phyloP scores from a whole-genome alignment of 2,113 vertebrate genomes.

The Raphicerus campestris region DNA sequence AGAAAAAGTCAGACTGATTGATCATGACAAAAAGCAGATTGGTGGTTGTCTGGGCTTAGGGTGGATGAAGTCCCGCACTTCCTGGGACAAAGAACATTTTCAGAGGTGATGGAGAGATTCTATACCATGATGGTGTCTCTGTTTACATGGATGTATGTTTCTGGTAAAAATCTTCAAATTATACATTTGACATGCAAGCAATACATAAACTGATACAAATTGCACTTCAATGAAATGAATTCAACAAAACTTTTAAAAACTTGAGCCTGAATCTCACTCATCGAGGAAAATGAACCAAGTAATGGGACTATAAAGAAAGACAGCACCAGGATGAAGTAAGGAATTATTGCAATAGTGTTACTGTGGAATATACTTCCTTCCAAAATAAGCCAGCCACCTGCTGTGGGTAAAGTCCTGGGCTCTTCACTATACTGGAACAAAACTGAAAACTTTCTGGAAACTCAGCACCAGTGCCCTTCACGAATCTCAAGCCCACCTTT shows the following conservation, averaged over 20 bases:
- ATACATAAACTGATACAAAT: not conserved
- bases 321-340: not conserved
- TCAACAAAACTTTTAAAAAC: not conserved
- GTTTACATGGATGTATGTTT: not conserved
- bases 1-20: not conserved
- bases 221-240: not conserved
- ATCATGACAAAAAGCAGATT: not conserved
- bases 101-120: not conserved
- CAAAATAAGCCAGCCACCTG: not conserved
- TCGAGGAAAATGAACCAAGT: not conserved
- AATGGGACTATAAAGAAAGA: not conserved
- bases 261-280: not conserved
- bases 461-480: not conserved
- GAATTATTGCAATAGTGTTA: not conserved
- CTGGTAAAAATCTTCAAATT: not conserved
- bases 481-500: accelerated
- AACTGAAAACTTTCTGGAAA: not conserved
- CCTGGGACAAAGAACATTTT: not conserved
- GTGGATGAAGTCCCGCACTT: not conserved
- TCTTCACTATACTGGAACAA: not conserved
- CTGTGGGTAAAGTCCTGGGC: not conserved
- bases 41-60: not conserved
- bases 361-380: not conserved
- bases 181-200: not conserved
- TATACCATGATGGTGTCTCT: not conserved